Evolutionary conservation across 2,113 vertebrate species (phyloP), one percentile per base, ranked within the genome.

Genomic region (Sula dactylatra): DNA sequence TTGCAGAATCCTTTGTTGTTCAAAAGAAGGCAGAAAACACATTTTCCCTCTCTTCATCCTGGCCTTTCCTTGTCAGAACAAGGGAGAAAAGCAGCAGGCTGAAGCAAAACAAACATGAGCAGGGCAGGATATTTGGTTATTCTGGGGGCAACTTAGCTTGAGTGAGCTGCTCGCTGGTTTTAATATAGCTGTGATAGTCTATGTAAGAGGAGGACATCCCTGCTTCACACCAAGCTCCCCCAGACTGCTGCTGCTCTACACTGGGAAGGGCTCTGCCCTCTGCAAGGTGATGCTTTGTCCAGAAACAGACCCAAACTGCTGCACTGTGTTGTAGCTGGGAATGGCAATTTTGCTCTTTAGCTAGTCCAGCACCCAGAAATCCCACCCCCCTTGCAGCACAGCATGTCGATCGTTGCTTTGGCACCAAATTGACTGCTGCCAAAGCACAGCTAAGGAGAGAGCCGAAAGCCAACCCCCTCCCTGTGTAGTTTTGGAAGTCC

Each of bases 341-440:
- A 58, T 7, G 21, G 65, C 0, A 2, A 12, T 26, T 62, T 42
- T 45, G 56, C 45, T 61, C 22, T 13, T 40, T 2, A 65, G 29
- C 34, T 6, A 9, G 25, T 36, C 15, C 38, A 52, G 65, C 17
- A 13, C 29, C 47, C 54, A n/a, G 27, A 76, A 58, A 61, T 24
- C 40, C 31, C 56, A 16, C 16, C 58, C 47, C 47, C 29, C 45
- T 34, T 15, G 44, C 54, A 64, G 79, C 82, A 62, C 49, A 70
- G 22, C 6, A 0, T 12, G 34, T n/a, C 1, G 0, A 3, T 21
- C 1, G 0, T 10, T 72, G 55, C 52, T 26, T n/a, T 34, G 78
- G 70, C 62, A 19, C 45, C 59, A 69, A 16, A 24, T 12, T 74
- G 47, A 13, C 52, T 34, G 36, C 70, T 80, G 59, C 54, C 25